phyloP scores from a whole-genome alignment of 2,888 invertebrate species.

The Melinaea marsaeus region DNA sequence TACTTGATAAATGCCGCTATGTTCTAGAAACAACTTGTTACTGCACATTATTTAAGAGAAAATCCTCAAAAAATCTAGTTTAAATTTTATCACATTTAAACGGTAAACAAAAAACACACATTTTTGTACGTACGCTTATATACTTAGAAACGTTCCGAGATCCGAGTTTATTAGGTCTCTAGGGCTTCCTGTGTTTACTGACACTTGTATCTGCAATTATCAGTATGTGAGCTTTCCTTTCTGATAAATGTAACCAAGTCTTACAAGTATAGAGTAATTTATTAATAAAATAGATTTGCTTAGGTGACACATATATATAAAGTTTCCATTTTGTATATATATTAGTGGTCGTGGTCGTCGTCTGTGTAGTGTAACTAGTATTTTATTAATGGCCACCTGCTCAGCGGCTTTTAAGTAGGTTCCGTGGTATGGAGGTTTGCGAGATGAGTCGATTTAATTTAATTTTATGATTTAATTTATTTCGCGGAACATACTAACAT shows the following conservation, averaged over 20 bases:
- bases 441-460: conserved; percentile 18
- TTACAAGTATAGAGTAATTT: no score
- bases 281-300: no score
- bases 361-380: conserved; percentile 16
- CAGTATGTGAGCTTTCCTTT: neutral
- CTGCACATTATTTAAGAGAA: conserved; percentile 5
- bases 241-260: neutral
- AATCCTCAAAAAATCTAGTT: no score
- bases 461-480: conserved; percentile 5
- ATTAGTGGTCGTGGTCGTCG: neutral
- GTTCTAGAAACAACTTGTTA: conserved; percentile 5
- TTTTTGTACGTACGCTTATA: neutral
- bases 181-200: neutral
- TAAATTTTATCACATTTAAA: neutral
- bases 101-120: neutral
- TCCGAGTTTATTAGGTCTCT: conserved; percentile 1
- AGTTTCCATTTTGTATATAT: neutral
- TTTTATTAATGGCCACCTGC: conserved; percentile 22
- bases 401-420: conserved; percentile 23
- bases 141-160: neutral
- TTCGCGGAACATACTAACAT: conserved; percentile 4
- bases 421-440: conserved; percentile 16
- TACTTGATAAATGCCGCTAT: conserved; percentile 2
- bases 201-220: neutral
- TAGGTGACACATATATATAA: no score